Evolutionary conservation across 2,888 invertebrate genomes (phyloP), one percentile per base, ranked within the genome.

Genomic region (Caenorhabditis sp.): DNA sequence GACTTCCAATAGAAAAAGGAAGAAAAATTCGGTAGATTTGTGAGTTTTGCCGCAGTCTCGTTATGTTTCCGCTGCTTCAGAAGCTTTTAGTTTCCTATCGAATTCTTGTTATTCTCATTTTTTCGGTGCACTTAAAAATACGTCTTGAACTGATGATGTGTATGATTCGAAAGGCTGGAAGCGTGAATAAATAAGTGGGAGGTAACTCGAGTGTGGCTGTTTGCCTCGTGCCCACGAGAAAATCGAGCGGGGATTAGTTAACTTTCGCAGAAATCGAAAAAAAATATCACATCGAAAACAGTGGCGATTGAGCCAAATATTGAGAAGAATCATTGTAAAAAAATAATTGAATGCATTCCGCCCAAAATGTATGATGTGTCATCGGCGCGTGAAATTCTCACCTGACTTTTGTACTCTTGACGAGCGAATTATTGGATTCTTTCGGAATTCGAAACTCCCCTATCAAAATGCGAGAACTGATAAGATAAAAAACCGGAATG

Each of bases 1-100:
- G 70, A 70, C 70, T 59, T 35, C 39, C 30, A 24, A 17, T 22
- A 17, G 15, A 37, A 41, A 32, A 37, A 37, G 39, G 22, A 37
- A 11, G 6, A 22, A 35, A 53, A 53, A 35, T 35, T 32, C 30
- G 24, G 6, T 26, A 24, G 55, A 15, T 55, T 39, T 55, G 17
- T 26, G 13, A 15, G 9, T 3, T 15, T 35, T 41, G 13, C 22
- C 39, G 24, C 48, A 6, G 48, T 41, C 39, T 37, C 24, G 15
- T 37, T 20, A 17, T 52, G 50, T 55, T 55, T 35, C 52, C 13
- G 11, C 32, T 50, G 20, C 20, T 50, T 32, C 17, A 2, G 27
- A 9, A 35, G 35, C 20, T 41, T 41, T 41, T 15, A 17, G 8
- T 41, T 41, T 8, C 15, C 15, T 35, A 9, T 35, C 4, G 35